A percentile compares a stretch with the other conserved stretches of the same genome.
Evolutionary conservation across 2,113 vertebrate species (phyloP).

Genomic region (Rhabdomys dilectus): DNA sequence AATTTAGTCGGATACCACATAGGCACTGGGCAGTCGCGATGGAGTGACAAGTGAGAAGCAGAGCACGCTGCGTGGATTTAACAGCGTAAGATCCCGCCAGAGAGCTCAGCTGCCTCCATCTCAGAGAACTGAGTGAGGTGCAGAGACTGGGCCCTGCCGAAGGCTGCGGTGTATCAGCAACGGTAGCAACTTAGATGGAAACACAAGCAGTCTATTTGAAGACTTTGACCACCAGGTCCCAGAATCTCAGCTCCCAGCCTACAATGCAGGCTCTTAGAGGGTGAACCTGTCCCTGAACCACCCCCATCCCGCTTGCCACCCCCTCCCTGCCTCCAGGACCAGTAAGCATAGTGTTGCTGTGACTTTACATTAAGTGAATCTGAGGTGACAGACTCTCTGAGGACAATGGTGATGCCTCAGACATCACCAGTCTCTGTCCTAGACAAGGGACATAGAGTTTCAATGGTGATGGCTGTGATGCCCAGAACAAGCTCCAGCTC

Average conservation of each 20-base stretch:
- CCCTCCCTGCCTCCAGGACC: background rate
- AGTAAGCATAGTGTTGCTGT: background rate
- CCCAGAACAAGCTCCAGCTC: background rate
- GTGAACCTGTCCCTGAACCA: background rate
- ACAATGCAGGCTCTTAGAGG: background rate
- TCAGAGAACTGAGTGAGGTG: background rate
- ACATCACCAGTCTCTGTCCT: background rate
- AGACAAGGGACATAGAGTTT: slow-evolving; percentile 13
- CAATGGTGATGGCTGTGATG: background rate
- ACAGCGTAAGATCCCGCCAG: too few species aligned
- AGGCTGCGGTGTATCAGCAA: background rate
- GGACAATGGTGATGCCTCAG: slow-evolving; percentile 4
- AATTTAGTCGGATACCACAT: background rate
- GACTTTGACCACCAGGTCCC: background rate
- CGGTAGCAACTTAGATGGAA: background rate
- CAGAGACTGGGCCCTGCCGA: background rate
- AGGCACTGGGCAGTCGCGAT: background rate
- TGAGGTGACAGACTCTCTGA: background rate
- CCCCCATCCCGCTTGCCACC: too few species aligned
- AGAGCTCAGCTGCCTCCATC: background rate
- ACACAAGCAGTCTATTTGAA: background rate
- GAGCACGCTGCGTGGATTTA: background rate
- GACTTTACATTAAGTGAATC: background rate
- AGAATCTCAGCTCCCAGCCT: background rate
- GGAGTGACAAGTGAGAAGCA: too few species aligned